Conservation (phyloP, 1,140 invertebrate species). For the Dendroctonus ponderosae region DNA sequence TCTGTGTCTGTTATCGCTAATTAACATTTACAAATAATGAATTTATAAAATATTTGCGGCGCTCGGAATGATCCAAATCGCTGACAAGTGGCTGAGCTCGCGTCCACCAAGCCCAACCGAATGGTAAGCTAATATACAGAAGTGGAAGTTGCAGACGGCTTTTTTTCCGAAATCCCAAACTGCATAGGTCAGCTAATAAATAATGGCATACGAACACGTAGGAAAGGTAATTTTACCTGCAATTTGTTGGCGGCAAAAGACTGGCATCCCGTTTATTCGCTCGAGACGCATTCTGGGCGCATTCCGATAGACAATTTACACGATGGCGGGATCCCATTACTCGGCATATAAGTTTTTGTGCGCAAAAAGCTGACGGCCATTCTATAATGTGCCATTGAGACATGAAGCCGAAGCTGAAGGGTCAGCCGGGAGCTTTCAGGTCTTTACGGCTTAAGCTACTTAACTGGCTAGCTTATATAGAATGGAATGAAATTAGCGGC, state of each 20-base stretch:
- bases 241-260: slow-evolving; percentile 40
- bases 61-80: too few relatives aligned
- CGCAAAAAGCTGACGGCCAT: slow-evolving; percentile 37
- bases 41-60: too few relatives aligned
- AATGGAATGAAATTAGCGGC: too few relatives aligned
- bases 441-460: slow-evolving; percentile 2
- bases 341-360: slow-evolving; percentile 44
- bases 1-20: too few relatives aligned
- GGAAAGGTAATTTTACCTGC: slow-evolving; percentile 35
- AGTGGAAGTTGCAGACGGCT: slow-evolving; percentile 4
- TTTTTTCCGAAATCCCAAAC: slow-evolving; percentile 5
- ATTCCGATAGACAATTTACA: slow-evolving; percentile 46
- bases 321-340: slow-evolving; percentile 47
- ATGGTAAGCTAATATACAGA: slow-evolving; percentile 18
- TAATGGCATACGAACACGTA: slow-evolving; percentile 34
- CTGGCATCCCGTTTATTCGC: slow-evolving; percentile 40
- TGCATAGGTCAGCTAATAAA: slow-evolving; percentile 34
- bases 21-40: too few relatives aligned
- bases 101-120: too few relatives aligned
- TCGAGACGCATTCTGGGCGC: slow-evolving; percentile 43
- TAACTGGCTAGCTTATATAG: neutral
- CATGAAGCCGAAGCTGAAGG: slow-evolving; percentile 24
- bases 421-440: slow-evolving; percentile 17
- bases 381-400: slow-evolving; percentile 27
- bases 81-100: too few relatives aligned